Percentiles rank a stretch among this genome's conserved stretches.
These are phyloP conservation scores for Phortica magna DNA, from an alignment of 2,888 invertebrate species.

Conservation along the genomic window DNA sequence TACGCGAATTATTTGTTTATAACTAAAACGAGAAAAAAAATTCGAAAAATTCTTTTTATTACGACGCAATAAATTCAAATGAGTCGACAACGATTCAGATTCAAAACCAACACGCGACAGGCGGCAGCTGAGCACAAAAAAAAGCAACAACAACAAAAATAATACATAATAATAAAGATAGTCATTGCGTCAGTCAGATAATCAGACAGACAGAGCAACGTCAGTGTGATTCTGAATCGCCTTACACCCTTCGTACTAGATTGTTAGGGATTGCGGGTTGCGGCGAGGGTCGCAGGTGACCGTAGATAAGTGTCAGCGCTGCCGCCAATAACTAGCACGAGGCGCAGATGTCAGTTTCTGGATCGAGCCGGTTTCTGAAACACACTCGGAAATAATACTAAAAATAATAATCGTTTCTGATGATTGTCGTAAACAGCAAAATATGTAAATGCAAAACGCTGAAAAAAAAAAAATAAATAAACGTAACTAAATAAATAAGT, in stretches of 20 bases:
- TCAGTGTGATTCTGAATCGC: not conserved
- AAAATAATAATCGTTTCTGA: not conserved
- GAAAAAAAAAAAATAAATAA: too few relatives aligned
- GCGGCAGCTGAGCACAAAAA: conserved; percentile 1
- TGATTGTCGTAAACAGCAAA: too few relatives aligned
- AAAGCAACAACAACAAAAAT: not conserved
- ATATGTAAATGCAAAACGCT: too few relatives aligned
- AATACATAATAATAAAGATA: not conserved
- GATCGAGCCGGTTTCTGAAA: not conserved
- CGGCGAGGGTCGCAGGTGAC: not conserved
- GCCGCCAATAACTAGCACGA: not conserved
- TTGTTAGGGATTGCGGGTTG: not conserved
- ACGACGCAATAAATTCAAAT: conserved; percentile 56
- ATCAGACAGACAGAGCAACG: not conserved
- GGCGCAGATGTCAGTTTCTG: not conserved
- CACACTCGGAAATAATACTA: conserved; percentile 6
- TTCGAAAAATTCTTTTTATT: conserved; percentile 32
- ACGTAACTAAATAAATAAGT: too few relatives aligned
- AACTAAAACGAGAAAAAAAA: not conserved
- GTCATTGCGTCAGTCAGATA: not conserved
- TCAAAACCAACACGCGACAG: conserved; percentile 13
- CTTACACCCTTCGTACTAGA: too few relatives aligned
- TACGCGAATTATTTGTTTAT: conserved; percentile 8
- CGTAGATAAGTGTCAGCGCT: not conserved
- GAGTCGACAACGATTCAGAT: conserved; percentile 42